Base-by-base conservation (phyloP, 2,888 invertebrate genomes). In the Phaonia tiefii region DNA sequence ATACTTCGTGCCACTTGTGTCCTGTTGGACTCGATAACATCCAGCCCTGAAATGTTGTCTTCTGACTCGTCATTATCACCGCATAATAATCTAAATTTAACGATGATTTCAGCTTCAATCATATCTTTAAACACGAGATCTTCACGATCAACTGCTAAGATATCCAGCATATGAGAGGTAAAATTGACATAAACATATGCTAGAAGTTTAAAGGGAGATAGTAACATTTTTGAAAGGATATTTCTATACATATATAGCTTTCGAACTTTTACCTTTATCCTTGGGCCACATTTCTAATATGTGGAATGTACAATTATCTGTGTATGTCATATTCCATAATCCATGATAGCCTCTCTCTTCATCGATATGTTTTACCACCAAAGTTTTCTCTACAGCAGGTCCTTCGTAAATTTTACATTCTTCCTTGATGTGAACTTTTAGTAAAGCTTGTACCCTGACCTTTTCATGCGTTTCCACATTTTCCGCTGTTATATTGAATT, bases 141-240 rank as follows among this genome's bases (percentile, higher is more conserved):
- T 73, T 88, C 88, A 31, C 86, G 83, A 77, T 88, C 86, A 51
- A 86, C 83, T 2, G 84, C 54, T 25, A 84, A 83, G 13, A 85
- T 81, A 49, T 83, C 84, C 17, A 87, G 60, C 80, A 83, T 85
- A 46, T 84, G 83, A 22, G 86, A 85, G 13, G 72, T 67, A 1
- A 66, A 69, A 75, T 87, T 84, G 26, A 86, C 84, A 39, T 82
- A 77, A 0, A 87, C 84, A 51, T 86, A 86, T 39, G 83, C 87
- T 87, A 42, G 17, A 83, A 83, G 67, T 13, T 44, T 67, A 15
- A 37, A 58, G 11, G 13, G 37, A 39, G 15, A 49, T 5, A 31
- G n/a, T n/a, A n/a, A n/a, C 39, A 10, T 8, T 39, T 39, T 39
- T 39, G 39, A 39, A 44, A 11, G 3, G 31, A 31, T 49, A 49